Base-by-base conservation (phyloP, 2,797 vertebrate genomes). In the Ctenosaura bakeri region DNA sequence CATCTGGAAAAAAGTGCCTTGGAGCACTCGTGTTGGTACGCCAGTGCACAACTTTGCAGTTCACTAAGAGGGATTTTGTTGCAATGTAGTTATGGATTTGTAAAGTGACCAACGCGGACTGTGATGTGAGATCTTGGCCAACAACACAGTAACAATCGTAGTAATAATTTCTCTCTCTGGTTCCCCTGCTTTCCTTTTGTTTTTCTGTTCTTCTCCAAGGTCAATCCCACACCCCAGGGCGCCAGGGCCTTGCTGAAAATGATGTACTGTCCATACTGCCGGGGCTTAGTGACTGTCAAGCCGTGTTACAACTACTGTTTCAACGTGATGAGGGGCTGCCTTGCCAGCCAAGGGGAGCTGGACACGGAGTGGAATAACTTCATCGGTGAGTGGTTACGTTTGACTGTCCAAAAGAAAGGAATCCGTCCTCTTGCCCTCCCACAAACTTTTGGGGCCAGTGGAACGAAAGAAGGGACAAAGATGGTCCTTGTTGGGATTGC, bases 271-370 rank as follows among this genome's bases (percentile, higher is more conserved):
- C 98, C 99, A 0, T 96, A 98, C 96, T 99, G 99, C 96, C 98
- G 97, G 0, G 99, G 99, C 1, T 98, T 99, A 64, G 98, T 99
- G 59, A 98, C 98, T 0, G 97, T 99, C 95, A 99, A 99, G 90
- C 99, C 99, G 6, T 99, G 99, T 96, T 98, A 98, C 96, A 99
- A 99, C 95, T 99, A 99, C 97, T 99, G 99, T 91, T 98, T 99
- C 8, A 99, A 99, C 0, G 99, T 99, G 95, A 98, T 99, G 98
- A 98, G 98, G 24, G 99, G 99, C 77, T 99, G 99, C 95, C 95
- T 99, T 96, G 99, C 99, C 95, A 99, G 99, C 96, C 99, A 99
- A 95, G 99, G 99, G 0, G 99, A 99, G 95, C 95, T 99, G 89
- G 99, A 99, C 91, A 93, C 97, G 0, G 99, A 99, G 80, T 99